A percentile compares a stretch with the other conserved stretches of the same genome.
Conservation (phyloP, 2,888 invertebrate species). For the Hydrotaea diabolus region DNA sequence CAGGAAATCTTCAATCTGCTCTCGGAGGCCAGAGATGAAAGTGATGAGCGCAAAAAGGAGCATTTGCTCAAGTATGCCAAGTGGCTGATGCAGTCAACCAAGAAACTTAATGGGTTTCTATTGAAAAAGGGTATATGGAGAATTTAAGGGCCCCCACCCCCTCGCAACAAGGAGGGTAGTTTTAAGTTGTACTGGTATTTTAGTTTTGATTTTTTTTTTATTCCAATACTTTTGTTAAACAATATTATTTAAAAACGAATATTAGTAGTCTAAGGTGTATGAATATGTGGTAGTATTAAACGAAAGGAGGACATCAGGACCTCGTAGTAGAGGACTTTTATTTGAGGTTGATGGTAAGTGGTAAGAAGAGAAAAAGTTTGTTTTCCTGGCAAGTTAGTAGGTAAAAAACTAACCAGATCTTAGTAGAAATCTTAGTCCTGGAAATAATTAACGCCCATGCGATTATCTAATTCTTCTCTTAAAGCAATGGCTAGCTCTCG, state of each 20-base stretch:
- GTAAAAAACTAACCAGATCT: too few relatives aligned
- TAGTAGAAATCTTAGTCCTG: too few relatives aligned
- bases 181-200: slow-evolving; percentile 23
- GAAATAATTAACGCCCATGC: neutral
- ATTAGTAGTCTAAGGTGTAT: neutral
- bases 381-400: too few relatives aligned
- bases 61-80: slow-evolving; percentile 66
- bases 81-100: slow-evolving; percentile 69
- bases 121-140: slow-evolving; percentile 67
- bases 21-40: slow-evolving; percentile 66
- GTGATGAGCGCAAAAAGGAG: slow-evolving; percentile 64
- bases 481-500: slow-evolving; percentile 1
- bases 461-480: neutral
- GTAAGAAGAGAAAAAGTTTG: too few relatives aligned
- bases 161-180: neutral
- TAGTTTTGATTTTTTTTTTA: slow-evolving; percentile 28
- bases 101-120: slow-evolving; percentile 68
- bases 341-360: too few relatives aligned
- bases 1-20: slow-evolving; percentile 69
- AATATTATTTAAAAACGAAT: neutral
- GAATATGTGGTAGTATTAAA: too few relatives aligned
- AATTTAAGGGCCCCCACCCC: slow-evolving; percentile 26
- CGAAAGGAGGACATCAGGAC: too few relatives aligned
- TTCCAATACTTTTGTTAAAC: slow-evolving; percentile 5
- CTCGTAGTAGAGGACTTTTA: too few relatives aligned